These are phyloP conservation scores for Enteromius trimaculatus DNA, from an alignment of 2,797 vertebrate genomes.

Conservation along the genomic window DNA sequence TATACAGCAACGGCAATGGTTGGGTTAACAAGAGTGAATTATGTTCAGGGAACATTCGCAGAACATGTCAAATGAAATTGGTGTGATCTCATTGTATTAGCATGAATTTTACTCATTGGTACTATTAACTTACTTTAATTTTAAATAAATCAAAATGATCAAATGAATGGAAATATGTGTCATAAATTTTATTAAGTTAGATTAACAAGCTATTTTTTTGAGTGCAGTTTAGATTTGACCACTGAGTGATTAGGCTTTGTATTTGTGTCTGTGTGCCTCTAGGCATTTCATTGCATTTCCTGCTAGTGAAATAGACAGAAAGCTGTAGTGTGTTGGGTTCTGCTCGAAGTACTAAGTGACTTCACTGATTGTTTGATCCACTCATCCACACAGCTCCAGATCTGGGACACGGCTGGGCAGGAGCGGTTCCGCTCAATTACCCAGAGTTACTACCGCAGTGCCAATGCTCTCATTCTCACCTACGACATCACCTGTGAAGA, in stretches of 20 bases:
- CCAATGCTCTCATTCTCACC: slow-evolving; percentile 96
- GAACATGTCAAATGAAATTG: no score
- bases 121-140: no score
- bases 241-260: not conserved
- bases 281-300: slow-evolving; percentile 11
- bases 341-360: slow-evolving; percentile 3
- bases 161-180: no score
- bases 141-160: no score
- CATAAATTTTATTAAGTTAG: no score
- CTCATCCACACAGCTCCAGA: slow-evolving; percentile 86
- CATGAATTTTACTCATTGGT: no score
- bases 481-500: slow-evolving; percentile 99
- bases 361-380: slow-evolving; percentile 34
- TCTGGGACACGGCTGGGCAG: slow-evolving; percentile 99
- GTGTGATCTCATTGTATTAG: no score
- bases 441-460: slow-evolving; percentile 99
- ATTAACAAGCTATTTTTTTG: no score
- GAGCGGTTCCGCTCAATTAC: slow-evolving; percentile 99
- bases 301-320: slow-evolving; percentile 3
- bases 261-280: not conserved
- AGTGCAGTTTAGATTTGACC: not conserved
- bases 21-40: no score
- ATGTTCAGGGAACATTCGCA: no score
- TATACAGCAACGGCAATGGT: no score
- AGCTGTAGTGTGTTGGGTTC: slow-evolving; percentile 22